A percentile compares a stretch with the other conserved stretches of the same genome.
These are phyloP conservation scores for Lepidochrysops patricia DNA, from an alignment of 2,888 invertebrate genomes.

Conservation along the genomic window DNA sequence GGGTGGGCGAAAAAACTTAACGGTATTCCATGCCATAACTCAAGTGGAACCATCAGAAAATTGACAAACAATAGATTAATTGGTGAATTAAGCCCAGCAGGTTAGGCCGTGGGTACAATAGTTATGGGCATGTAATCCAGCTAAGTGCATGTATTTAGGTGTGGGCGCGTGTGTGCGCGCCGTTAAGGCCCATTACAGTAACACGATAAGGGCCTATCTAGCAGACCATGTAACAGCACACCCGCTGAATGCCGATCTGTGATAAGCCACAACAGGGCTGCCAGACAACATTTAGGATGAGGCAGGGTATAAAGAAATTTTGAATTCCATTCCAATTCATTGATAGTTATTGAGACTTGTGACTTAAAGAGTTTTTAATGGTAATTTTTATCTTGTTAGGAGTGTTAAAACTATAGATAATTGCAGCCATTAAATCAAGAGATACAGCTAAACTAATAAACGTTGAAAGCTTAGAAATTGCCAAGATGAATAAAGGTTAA, in stretches of 20 bases:
- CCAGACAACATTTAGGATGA: neutral
- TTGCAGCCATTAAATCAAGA: too few species aligned
- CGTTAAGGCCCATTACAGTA: slow-evolving; percentile 21
- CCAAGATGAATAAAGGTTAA: neutral
- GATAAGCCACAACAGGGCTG: slow-evolving; percentile 30
- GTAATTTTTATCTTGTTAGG: too few species aligned
- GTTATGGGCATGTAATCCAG: slow-evolving; percentile 1
- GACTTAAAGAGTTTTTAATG: too few species aligned
- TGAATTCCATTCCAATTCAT: too few species aligned
- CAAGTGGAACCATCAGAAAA: neutral
- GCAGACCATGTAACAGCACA: slow-evolving; percentile 24
- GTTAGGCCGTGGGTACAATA: neutral
- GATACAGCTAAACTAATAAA: too few species aligned
- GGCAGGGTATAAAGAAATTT: too few species aligned
- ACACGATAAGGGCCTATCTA: slow-evolving; percentile 27
- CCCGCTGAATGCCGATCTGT: slow-evolving; percentile 41
- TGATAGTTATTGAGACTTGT: too few species aligned
- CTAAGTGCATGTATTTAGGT: neutral
- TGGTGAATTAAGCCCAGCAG: neutral
- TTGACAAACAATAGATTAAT: neutral
- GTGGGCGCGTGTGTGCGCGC: slow-evolving; percentile 15
- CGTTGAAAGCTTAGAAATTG: neutral
- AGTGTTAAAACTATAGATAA: too few species aligned
- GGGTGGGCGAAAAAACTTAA: too few species aligned
- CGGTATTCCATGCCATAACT: too few species aligned